Evolutionary conservation across 2,113 vertebrate species (phyloP).

Genomic region (Lethenteron reissneri): DNA sequence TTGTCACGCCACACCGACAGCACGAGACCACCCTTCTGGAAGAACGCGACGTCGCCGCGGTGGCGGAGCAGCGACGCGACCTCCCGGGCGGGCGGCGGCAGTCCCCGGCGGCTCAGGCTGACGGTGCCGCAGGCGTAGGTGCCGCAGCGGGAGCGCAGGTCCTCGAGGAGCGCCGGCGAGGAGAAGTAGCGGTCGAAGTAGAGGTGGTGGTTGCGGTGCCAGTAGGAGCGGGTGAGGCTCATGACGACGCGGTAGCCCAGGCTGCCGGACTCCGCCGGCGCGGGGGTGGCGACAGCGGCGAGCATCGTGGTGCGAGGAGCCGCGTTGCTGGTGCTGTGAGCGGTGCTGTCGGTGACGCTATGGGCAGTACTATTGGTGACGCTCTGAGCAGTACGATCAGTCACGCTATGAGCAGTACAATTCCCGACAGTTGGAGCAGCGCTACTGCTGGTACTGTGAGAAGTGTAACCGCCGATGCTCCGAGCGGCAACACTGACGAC

Average conservation of each 20-base stretch:
- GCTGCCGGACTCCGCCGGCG: slow-evolving; percentile 14
- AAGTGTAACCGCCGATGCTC: too few species aligned
- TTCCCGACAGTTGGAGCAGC: too few species aligned
- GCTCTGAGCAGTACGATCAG: too few species aligned
- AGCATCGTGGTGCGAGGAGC: too few species aligned
- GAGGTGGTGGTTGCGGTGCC: slow-evolving; percentile 32
- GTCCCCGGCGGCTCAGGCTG: slow-evolving; percentile 25
- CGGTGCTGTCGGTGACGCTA: too few species aligned
- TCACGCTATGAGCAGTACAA: too few species aligned
- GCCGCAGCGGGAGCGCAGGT: slow-evolving; percentile 24
- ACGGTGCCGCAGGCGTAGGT: slow-evolving; percentile 36
- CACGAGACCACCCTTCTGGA: slow-evolving; percentile 34
- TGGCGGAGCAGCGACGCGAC: slow-evolving; percentile 27
- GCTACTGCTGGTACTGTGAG: too few species aligned
- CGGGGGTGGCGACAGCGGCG: too few species aligned
- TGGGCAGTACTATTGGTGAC: too few species aligned
- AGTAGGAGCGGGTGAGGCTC: slow-evolving; percentile 29
- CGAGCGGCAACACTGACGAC: too few species aligned
- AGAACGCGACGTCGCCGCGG: slow-evolving; percentile 38
- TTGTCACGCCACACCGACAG: slow-evolving; percentile 32
- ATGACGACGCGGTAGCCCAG: slow-evolving; percentile 26
- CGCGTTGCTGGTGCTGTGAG: too few species aligned
- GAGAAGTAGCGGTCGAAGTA: slow-evolving; percentile 43
- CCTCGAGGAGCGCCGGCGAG: slow-evolving; percentile 31
- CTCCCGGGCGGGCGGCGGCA: slow-evolving; percentile 29